A percentile compares a stretch with the other conserved stretches of the same genome.
Conservation (phyloP, 2,888 invertebrate genomes). For the Troides helena region DNA sequence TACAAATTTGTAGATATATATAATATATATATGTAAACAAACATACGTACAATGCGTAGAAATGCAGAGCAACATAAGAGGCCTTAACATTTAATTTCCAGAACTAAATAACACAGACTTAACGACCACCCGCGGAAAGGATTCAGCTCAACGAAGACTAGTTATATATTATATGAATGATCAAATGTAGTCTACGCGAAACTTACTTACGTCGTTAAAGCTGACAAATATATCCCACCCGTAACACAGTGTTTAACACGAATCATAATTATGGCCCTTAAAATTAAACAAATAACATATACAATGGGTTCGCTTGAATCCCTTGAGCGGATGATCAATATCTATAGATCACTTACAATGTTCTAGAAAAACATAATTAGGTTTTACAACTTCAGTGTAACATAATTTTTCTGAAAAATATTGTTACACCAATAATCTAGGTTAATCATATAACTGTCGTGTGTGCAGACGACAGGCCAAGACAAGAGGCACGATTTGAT, state of each 20-base stretch:
- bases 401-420: conserved; percentile 48
- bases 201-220: conserved; percentile 42
- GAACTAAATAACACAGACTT: conserved; percentile 78
- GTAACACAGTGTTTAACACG: conserved; percentile 44
- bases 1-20: conserved; percentile 62
- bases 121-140: conserved; percentile 69
- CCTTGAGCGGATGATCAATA: conserved; percentile 64
- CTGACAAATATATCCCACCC: conserved; percentile 45
- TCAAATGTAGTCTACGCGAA: conserved; percentile 38
- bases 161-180: conserved; percentile 37
- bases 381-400: conserved; percentile 44
- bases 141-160: conserved; percentile 54
- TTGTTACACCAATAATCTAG: conserved; percentile 65
- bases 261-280: conserved; percentile 43
- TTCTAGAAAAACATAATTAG: conserved; percentile 76
- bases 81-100: conserved; percentile 70
- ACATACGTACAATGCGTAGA: conserved; percentile 82
- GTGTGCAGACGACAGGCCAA: conserved; percentile 78
- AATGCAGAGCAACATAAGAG: conserved; percentile 79
- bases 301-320: conserved; percentile 49
- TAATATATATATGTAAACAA: conserved; percentile 75
- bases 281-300: conserved; percentile 38
- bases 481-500: conserved; percentile 78
- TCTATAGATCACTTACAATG: conserved; percentile 59
- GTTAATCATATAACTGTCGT: conserved; percentile 69